Evolutionary conservation across 2,797 vertebrate species (phyloP).

Genomic region (Cacajao melanocephalus): DNA sequence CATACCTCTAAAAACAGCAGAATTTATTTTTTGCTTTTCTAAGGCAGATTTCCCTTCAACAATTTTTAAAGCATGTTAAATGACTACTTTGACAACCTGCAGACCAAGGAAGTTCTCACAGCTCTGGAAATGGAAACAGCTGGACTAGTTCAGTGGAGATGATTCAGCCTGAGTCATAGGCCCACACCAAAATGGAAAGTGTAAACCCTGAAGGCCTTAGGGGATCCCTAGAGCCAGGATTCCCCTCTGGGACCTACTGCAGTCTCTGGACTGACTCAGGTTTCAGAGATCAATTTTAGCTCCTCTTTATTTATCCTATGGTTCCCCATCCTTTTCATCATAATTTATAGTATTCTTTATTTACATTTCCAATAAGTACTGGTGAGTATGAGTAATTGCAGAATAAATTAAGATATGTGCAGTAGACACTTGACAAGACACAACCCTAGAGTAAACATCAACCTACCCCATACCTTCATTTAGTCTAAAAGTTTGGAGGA

Average conservation of each 20-base stretch:
- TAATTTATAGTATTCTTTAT: conserved; percentile 6
- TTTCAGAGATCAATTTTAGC: not conserved
- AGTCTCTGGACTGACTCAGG: not conserved
- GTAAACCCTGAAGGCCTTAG: not conserved
- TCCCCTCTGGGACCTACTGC: not conserved
- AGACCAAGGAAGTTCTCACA: not conserved
- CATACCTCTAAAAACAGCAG: conserved; percentile 58
- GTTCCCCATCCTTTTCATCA: not conserved
- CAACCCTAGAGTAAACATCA: not conserved
- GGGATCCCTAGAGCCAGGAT: not conserved
- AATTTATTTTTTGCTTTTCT: conserved; percentile 51
- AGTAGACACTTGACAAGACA: not conserved
- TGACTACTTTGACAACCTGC: conserved; percentile 53
- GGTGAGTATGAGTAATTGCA: not conserved
- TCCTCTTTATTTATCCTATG: not conserved
- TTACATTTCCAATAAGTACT: conserved; percentile 14
- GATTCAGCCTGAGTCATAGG: conserved; percentile 62
- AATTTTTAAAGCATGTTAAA: conserved; percentile 55
- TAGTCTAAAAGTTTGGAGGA: not conserved
- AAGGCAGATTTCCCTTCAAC: conserved; percentile 45
- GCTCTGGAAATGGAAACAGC: conserved; percentile 67
- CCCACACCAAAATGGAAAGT: conserved; percentile 33
- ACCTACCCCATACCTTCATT: not conserved
- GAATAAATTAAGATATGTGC: not conserved
- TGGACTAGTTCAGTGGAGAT: not conserved